phyloP scores from a whole-genome alignment of 2,888 invertebrate species.

The Tenthredo mesomela region DNA sequence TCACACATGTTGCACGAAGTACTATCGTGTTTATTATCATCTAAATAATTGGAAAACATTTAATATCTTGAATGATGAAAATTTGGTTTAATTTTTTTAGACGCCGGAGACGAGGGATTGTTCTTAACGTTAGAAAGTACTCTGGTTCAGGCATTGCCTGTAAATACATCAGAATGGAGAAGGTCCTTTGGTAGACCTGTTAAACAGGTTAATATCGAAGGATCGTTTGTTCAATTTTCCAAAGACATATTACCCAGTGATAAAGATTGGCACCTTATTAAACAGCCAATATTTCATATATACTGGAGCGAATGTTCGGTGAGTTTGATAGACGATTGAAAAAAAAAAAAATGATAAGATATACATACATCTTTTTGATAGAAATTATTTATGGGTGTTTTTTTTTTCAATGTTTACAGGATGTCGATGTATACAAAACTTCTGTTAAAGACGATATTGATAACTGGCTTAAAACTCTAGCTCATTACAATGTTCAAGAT shows the following conservation, averaged over 20 bases:
- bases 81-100: constrained; percentile 78
- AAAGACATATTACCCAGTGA: constrained; percentile 87
- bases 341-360: background rate
- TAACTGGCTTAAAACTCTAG: constrained; percentile 90
- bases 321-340: constrained; percentile 72
- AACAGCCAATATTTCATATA: constrained; percentile 94
- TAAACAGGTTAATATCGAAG: constrained; percentile 91
- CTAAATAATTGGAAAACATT: background rate
- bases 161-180: constrained; percentile 95
- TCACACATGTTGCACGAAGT: too few relatives aligned
- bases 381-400: too few relatives aligned
- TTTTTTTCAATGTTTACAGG: constrained; percentile 80
- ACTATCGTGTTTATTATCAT: constrained; percentile 51
- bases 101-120: constrained; percentile 91
- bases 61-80: too few relatives aligned
- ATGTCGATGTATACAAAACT: constrained; percentile 94
- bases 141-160: constrained; percentile 89
- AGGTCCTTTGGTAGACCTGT: constrained; percentile 93
- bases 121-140: constrained; percentile 91
- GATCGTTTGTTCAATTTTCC: constrained; percentile 89
- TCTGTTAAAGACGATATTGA: constrained; percentile 94
- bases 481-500: constrained; percentile 88
- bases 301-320: constrained; percentile 98
- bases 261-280: constrained; percentile 88
- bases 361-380: background rate